Conservation (phyloP, 2,797 vertebrate species). For the Anabas testudineus region DNA sequence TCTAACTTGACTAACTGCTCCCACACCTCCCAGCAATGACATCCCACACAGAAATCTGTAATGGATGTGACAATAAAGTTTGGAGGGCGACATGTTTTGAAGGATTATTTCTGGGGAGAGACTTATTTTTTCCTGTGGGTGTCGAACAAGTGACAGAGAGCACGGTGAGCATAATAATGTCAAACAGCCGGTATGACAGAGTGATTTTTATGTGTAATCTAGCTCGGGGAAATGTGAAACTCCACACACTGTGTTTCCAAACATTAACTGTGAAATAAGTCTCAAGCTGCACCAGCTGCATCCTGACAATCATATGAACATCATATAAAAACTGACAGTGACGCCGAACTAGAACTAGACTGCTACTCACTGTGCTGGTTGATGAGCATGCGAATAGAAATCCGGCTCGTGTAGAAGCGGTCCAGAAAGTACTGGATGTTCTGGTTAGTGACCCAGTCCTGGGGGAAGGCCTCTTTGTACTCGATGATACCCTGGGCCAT, state of each 20-base stretch:
- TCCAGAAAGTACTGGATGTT: constrained; percentile 98
- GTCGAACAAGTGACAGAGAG: background rate
- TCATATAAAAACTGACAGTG: background rate
- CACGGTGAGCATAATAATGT: background rate
- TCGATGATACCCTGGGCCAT: constrained; percentile 96
- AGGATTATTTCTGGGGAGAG: background rate
- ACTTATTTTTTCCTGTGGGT: constrained; percentile 6
- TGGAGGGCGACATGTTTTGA: background rate
- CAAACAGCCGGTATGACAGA: background rate
- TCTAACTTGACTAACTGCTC: background rate
- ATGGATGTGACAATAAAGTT: constrained; percentile 12
- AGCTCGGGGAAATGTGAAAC: background rate
- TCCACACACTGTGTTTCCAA: background rate
- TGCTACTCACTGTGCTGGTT: constrained; percentile 94
- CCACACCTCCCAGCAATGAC: background rate
- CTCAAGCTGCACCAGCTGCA: no score
- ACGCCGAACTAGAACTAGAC: no score
- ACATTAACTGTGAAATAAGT: background rate
- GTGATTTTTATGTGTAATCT: background rate
- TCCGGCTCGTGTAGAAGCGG: constrained; percentile 97
- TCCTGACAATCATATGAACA: no score
- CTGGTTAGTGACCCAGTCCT: constrained; percentile 92
- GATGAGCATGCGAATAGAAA: constrained; percentile 98
- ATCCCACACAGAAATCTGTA: constrained; percentile 1
- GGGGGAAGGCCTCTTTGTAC: constrained; percentile 92